Conservation (phyloP, 2,888 invertebrate species). For the Gibbula magus region DNA sequence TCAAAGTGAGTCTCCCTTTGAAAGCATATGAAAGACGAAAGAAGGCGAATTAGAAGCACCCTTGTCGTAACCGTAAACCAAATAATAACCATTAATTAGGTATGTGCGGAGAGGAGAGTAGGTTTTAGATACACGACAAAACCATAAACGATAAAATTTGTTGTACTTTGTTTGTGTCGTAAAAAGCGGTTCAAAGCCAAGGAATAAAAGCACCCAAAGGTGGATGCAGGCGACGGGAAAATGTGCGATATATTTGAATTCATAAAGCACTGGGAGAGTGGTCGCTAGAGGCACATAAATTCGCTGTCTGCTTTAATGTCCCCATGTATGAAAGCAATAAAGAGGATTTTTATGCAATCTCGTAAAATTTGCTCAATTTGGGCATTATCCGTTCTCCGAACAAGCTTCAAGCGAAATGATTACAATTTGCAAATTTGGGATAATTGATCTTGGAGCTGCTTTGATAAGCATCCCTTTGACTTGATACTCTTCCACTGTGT, state of each 20-base stretch:
- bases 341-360: constrained; percentile 16
- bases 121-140: neutral
- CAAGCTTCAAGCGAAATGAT: neutral
- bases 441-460: neutral
- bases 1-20: constrained; percentile 11
- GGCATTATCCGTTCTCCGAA: neutral
- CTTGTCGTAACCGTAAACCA: constrained; percentile 3
- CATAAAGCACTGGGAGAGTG: constrained; percentile 6
- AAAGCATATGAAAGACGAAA: constrained; percentile 11
- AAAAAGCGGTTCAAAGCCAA: constrained; percentile 1
- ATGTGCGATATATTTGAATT: constrained; percentile 22
- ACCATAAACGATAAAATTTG: neutral
- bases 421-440: constrained; percentile 3
- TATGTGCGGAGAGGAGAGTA: neutral
- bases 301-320: constrained; percentile 9
- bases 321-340: neutral
- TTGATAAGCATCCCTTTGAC: too few relatives aligned
- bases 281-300: constrained; percentile 1
- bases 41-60: constrained; percentile 13
- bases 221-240: neutral
- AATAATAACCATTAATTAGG: constrained; percentile 11
- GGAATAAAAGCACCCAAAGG: neutral
- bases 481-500: too few relatives aligned
- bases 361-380: constrained; percentile 18
- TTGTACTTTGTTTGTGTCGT: constrained; percentile 13